Conservation (phyloP, 2,113 vertebrate species). For the Stigmatopora nigra region DNA sequence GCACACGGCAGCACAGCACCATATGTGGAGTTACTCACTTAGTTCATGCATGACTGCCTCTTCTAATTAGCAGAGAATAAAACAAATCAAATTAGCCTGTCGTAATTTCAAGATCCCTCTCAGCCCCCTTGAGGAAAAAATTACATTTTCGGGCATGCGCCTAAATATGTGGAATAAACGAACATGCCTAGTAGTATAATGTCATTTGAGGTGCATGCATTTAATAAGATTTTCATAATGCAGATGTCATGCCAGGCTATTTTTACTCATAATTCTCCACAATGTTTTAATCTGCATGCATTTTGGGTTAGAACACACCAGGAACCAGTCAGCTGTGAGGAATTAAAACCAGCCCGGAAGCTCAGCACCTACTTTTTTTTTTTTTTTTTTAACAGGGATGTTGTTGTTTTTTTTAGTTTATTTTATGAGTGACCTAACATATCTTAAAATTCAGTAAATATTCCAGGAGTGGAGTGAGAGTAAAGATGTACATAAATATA, state of each 20-base stretch:
- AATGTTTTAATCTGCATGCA: conserved; percentile 7
- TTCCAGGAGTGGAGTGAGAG: background rate
- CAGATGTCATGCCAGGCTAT: background rate
- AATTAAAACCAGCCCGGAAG: conserved; percentile 16
- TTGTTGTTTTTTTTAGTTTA: too few species aligned
- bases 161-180: conserved; percentile 10
- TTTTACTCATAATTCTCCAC: conserved; percentile 1
- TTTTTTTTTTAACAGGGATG: background rate
- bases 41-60: conserved; percentile 35
- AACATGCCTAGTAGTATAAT: background rate
- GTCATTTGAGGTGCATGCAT: background rate
- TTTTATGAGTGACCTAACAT: background rate
- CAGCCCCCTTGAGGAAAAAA: conserved; percentile 20
- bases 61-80: conserved; percentile 45
- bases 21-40: conserved; percentile 49
- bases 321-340: conserved; percentile 16
- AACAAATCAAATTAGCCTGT: conserved; percentile 24
- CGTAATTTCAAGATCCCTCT: conserved; percentile 9
- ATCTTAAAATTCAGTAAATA: background rate
- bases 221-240: background rate
- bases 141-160: conserved; percentile 1
- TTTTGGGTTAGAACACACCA: conserved; percentile 3
- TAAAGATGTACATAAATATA: background rate
- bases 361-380: background rate
- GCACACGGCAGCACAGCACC: conserved; percentile 26